Evolutionary conservation across 2,888 invertebrate genomes (phyloP).

Genomic region (Scaptomyza polygonia): DNA sequence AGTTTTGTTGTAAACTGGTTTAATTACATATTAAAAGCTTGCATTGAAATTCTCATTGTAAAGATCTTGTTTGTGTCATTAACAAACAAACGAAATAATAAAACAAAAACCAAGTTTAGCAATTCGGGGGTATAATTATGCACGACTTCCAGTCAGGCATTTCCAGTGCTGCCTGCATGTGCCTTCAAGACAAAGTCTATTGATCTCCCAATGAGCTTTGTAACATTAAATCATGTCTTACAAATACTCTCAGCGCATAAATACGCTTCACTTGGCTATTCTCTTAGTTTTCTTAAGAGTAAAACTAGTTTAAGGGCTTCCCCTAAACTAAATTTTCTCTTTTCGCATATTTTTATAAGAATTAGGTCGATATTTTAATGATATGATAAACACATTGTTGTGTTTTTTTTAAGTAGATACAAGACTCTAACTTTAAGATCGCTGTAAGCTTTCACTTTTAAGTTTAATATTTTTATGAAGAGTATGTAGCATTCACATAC

Average conservation of each 20-base stretch:
- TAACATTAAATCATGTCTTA: slow-evolving; percentile 2
- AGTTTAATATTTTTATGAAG: slow-evolving; percentile 2
- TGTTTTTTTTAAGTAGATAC: too few relatives aligned
- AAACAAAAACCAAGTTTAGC: slow-evolving; percentile 20
- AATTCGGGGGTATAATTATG: slow-evolving; percentile 53
- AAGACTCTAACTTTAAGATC: too few relatives aligned
- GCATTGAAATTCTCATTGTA: slow-evolving; percentile 68
- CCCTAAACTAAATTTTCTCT: neutral
- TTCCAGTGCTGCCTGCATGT: slow-evolving; percentile 28
- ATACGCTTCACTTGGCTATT: neutral
- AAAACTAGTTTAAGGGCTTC: neutral
- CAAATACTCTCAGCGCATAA: neutral
- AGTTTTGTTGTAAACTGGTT: slow-evolving; percentile 70
- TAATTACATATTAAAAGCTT: slow-evolving; percentile 68
- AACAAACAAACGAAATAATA: slow-evolving; percentile 20
- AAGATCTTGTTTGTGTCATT: slow-evolving; percentile 43
- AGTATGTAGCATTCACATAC: slow-evolving; percentile 25
- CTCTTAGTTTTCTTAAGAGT: neutral
- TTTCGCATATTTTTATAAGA: neutral
- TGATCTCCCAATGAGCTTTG: slow-evolving; percentile 27
- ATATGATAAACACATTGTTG: neutral
- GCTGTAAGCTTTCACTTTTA: too few relatives aligned
- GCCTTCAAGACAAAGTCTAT: slow-evolving; percentile 42
- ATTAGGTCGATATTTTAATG: neutral
- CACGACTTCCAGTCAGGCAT: slow-evolving; percentile 34